Percentiles rank a stretch among this genome's conserved stretches.
These are phyloP conservation scores for Rhea americana DNA, from an alignment of 2,113 vertebrate species.

Conservation along the genomic window DNA sequence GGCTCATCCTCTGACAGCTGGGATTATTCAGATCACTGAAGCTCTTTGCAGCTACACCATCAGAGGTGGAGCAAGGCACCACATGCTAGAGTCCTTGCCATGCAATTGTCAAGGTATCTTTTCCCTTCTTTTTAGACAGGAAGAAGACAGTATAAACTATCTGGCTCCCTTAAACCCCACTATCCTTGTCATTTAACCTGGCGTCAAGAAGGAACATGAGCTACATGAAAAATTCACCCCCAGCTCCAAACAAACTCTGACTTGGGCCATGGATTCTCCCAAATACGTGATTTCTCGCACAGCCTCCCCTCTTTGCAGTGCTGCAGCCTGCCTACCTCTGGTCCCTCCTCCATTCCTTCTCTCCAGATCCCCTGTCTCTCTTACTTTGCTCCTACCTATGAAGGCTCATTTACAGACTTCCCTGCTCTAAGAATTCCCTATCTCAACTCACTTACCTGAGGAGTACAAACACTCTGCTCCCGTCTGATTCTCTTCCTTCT, in stretches of 20 bases:
- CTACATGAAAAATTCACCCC: not conserved
- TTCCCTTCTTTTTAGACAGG: not conserved
- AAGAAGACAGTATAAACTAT: not conserved
- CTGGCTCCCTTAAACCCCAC: not conserved
- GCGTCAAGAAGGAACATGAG: not conserved
- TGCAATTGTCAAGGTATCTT: not conserved
- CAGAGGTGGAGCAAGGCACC: no score
- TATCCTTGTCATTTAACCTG: fast-evolving
- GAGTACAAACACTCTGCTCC: fast-evolving
- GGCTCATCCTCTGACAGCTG: fast-evolving
- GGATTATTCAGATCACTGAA: not conserved
- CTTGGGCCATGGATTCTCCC: fast-evolving
- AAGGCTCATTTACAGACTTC: not conserved
- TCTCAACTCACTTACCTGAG: not conserved
- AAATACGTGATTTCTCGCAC: fast-evolving
- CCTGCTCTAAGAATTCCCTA: not conserved
- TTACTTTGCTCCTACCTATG: no score
- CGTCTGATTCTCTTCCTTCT: not conserved
- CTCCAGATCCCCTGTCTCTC: not conserved
- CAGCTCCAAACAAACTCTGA: not conserved
- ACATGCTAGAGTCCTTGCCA: not conserved
- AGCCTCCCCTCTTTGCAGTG: not conserved
- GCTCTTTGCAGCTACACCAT: not conserved
- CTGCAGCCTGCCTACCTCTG: fast-evolving
- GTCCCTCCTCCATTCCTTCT: not conserved